phyloP scores from a whole-genome alignment of 1,140 invertebrate species.

The Macrobrachium rosenbergii region DNA sequence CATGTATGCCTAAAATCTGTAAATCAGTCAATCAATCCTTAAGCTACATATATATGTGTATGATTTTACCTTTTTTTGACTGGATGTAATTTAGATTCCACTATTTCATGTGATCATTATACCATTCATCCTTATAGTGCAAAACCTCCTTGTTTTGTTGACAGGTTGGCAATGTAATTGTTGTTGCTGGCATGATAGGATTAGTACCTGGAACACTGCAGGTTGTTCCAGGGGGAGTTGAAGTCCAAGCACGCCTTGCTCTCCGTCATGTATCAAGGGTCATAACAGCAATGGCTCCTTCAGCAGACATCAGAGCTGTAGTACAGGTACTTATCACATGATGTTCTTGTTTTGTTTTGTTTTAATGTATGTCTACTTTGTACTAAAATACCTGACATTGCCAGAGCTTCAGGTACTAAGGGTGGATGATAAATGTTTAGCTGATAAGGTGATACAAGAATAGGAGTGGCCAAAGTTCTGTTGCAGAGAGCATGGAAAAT shows the following conservation, averaged over 20 bases:
- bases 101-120: too few relatives aligned
- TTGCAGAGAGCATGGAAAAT: too few relatives aligned
- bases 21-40: too few relatives aligned
- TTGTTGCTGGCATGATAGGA: conserved; percentile 92
- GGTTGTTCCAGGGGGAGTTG: conserved; percentile 80
- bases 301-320: conserved; percentile 82
- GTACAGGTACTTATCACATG: conserved; percentile 69
- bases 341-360: conserved; percentile 51
- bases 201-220: conserved; percentile 88
- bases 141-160: conserved; percentile 16
- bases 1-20: too few relatives aligned
- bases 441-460: not conserved
- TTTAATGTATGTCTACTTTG: not conserved
- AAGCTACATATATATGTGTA: too few relatives aligned
- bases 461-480: not conserved
- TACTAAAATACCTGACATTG: conserved; percentile 66
- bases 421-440: conserved; percentile 72
- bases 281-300: conserved; percentile 82
- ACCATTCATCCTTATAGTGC: not conserved
- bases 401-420: conserved; percentile 70
- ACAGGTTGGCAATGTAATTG: conserved; percentile 84
- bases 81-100: too few relatives aligned
- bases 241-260: conserved; percentile 83
- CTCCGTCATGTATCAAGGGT: conserved; percentile 86
- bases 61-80: too few relatives aligned